Evolutionary conservation across 2,888 invertebrate genomes (phyloP), one percentile per base, ranked within the genome.

Genomic region (Anthophora plumipes): DNA sequence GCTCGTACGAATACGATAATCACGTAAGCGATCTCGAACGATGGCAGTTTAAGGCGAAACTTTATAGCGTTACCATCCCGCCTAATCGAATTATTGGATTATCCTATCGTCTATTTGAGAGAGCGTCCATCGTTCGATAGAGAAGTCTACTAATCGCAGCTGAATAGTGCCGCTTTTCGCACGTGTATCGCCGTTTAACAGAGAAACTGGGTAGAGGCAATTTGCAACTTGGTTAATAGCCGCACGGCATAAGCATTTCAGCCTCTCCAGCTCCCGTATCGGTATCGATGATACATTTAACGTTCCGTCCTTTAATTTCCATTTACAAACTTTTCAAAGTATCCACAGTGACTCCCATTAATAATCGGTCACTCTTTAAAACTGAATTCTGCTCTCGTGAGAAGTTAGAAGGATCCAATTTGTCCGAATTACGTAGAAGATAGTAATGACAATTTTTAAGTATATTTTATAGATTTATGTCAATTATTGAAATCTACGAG

Each of bases 151-250:
- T 75, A 68, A 68, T 68, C 68, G 75, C 22, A 46, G 22, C 46
- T 11, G 25, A 39, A 55, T 37, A 22, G 63, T 25, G 43, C 25
- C 69, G 77, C 59, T 60, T 52, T 60, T 50, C 67, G 48, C 66
- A 5, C 64, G n/a, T 50, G 54, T 48, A 57, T 31, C 43, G 67
- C 73, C 79, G 78, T 85, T 88, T 83, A 86, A 84, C 80, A 78
- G 70, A 64, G 85, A 80, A 74, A 86, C 85, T 88, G 84, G 80
- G 88, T 87, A 81, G 88, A 82, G 84, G 77, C 84, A 89, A 91
- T 90, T 89, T 88, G 86, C 85, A 82, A 88, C 85, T 85, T 84
- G 72, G 83, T 88, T 88, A 86, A 86, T 80, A 76, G 83, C 78
- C 80, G 80, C 76, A 77, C 77, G 79, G 82, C 83, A 80, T 43